Percentiles rank a stretch among this genome's conserved stretches.
phyloP scores from a whole-genome alignment of 2,113 vertebrate genomes.

The Xenus cinereus region DNA sequence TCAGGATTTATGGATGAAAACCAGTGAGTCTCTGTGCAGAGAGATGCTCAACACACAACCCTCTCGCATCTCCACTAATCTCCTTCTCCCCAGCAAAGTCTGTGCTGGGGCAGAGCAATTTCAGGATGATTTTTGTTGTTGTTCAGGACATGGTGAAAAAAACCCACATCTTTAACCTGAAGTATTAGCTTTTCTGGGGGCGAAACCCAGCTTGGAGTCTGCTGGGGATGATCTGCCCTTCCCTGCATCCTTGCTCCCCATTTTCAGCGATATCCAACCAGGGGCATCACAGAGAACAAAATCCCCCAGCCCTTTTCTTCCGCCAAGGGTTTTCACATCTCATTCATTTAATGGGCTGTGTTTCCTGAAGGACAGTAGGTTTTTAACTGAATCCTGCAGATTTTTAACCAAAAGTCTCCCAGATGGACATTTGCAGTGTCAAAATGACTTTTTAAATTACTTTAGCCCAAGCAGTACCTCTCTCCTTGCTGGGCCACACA shows the following conservation, averaged over 20 bases:
- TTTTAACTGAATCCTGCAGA: neutral
- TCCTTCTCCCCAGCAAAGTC: neutral
- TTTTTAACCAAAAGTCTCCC: neutral
- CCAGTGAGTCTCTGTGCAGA: neutral
- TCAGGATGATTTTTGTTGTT: neutral
- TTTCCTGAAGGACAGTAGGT: neutral
- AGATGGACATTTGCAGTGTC: neutral
- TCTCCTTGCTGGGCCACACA: neutral
- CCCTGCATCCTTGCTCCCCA: neutral
- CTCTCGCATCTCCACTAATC: accelerated
- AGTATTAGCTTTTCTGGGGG: accelerated
- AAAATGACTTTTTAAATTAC: neutral
- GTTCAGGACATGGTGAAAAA: neutral
- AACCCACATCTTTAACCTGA: neutral
- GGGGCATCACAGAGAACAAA: neutral
- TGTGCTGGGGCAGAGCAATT: neutral
- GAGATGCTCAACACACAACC: neutral
- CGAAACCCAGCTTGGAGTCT: neutral
- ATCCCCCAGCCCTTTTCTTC: neutral
- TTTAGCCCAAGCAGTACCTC: neutral
- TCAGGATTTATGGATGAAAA: neutral
- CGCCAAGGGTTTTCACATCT: neutral
- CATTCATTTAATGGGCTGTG: neutral
- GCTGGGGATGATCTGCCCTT: neutral
- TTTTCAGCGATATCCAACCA: neutral